These are phyloP conservation scores for Hylaeus anthracinus DNA, from an alignment of 1,140 invertebrate species.

Conservation along the genomic window DNA sequence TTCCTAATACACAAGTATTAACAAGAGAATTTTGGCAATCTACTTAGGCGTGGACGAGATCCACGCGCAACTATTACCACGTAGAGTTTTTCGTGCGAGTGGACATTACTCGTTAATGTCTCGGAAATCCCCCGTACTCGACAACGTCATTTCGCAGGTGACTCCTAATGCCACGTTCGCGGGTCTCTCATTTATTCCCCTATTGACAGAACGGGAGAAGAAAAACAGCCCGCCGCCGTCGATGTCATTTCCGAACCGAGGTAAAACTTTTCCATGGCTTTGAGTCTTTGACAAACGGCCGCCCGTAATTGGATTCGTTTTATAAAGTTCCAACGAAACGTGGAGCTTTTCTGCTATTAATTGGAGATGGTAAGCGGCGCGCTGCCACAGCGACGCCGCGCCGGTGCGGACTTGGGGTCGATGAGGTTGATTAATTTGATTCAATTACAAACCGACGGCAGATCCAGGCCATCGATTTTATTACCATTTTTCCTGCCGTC, in stretches of 20 bases:
- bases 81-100: too few relatives aligned
- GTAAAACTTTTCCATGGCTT: constrained; percentile 58
- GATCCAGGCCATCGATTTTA: constrained; percentile 69
- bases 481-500: constrained; percentile 49
- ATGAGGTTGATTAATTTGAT: constrained; percentile 68
- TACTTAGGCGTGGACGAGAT: too few relatives aligned
- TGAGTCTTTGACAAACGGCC: constrained; percentile 66
- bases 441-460: constrained; percentile 65
- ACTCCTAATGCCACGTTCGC: constrained; percentile 15
- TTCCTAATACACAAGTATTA: too few relatives aligned
- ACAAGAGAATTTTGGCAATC: too few relatives aligned
- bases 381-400: constrained; percentile 31
- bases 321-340: constrained; percentile 69
- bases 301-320: constrained; percentile 67
- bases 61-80: too few relatives aligned
- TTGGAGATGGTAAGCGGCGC: constrained; percentile 60
- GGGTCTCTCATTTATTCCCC: constrained; percentile 34
- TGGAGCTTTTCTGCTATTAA: constrained; percentile 62
- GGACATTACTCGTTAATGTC: too few relatives aligned
- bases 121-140: too few relatives aligned
- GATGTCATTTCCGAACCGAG: constrained; percentile 48
- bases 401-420: constrained; percentile 43
- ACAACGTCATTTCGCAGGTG: neutral
- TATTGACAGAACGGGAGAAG: constrained; percentile 28
- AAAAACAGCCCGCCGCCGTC: constrained; percentile 38